Percentiles rank a stretch among this genome's conserved stretches.
Evolutionary conservation across 2,113 vertebrate genomes (phyloP).

Genomic region (Isichthys henryi): DNA sequence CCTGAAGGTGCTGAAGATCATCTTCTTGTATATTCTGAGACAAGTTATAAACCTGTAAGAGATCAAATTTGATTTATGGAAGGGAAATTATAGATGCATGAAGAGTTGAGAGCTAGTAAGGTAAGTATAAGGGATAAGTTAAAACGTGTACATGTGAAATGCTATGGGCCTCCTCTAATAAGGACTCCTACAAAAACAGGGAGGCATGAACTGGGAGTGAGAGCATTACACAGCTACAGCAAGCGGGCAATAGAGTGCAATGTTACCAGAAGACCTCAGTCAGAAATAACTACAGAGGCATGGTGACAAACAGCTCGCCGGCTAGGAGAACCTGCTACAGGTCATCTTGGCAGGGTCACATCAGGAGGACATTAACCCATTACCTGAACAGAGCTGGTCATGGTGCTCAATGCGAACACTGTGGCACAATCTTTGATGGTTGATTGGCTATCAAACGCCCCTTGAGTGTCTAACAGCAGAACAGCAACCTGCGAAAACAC

Average conservation of each 20-base stretch:
- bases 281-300: background rate
- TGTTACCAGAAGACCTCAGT: background rate
- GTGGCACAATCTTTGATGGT: slow-evolving; percentile 98
- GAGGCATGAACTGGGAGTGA: background rate
- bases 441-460: slow-evolving; percentile 98
- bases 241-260: background rate
- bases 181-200: background rate
- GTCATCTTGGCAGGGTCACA: background rate
- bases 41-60: slow-evolving; percentile 86
- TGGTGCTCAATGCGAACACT: slow-evolving; percentile 95
- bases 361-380: background rate
- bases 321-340: background rate
- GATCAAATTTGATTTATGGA: background rate
- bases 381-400: slow-evolving; percentile 99
- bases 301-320: background rate
- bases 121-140: background rate
- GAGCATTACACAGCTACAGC: background rate
- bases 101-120: background rate
- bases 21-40: slow-evolving; percentile 98
- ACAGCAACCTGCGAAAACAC: slow-evolving; percentile 75
- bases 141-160: background rate
- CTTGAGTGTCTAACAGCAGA: slow-evolving; percentile 94
- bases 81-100: background rate
- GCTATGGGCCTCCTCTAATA: background rate
- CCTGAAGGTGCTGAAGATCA: slow-evolving; percentile 95